These are phyloP conservation scores for Coleophora flavipennella DNA, from an alignment of 2,888 invertebrate species.

Conservation along the genomic window DNA sequence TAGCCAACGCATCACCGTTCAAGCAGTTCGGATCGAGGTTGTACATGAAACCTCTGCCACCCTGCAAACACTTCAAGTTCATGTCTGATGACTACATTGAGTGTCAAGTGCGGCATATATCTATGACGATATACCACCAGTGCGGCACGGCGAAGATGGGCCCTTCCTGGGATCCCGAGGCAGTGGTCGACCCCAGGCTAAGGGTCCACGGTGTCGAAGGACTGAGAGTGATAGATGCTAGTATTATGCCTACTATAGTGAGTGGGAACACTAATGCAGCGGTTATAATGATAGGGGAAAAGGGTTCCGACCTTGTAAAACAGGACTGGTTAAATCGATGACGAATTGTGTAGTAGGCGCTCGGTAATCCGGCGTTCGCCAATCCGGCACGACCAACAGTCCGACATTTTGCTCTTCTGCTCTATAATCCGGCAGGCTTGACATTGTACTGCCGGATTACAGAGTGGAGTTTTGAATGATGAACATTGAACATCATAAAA, in stretches of 20 bases:
- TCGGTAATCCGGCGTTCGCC: too few species aligned
- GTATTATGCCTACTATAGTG: conserved; percentile 90
- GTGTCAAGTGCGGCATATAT: conserved; percentile 88
- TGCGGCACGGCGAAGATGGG: conserved; percentile 93
- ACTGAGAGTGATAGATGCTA: conserved; percentile 87
- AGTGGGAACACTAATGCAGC: conserved; percentile 94
- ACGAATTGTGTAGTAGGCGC: conserved; percentile 16
- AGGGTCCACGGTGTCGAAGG: conserved; percentile 84
- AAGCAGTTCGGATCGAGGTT: conserved; percentile 85
- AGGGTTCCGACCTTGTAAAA: conserved; percentile 89
- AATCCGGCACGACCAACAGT: too few species aligned
- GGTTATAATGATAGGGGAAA: conserved; percentile 93
- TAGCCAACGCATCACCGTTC: conserved; percentile 84
- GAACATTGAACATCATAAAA: too few species aligned
- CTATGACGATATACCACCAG: conserved; percentile 93
- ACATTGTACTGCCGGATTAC: too few species aligned
- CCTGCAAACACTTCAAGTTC: conserved; percentile 81
- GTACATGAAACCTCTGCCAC: conserved; percentile 83
- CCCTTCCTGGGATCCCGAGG: conserved; percentile 80
- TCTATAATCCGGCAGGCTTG: too few species aligned
- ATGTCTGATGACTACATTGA: conserved; percentile 88
- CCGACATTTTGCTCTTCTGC: too few species aligned
- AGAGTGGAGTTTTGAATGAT: too few species aligned
- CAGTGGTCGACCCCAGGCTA: conserved; percentile 87
- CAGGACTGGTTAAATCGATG: conserved; percentile 80